Conservation (phyloP, 2,113 vertebrate species). For the Nannospalax galili region DNA sequence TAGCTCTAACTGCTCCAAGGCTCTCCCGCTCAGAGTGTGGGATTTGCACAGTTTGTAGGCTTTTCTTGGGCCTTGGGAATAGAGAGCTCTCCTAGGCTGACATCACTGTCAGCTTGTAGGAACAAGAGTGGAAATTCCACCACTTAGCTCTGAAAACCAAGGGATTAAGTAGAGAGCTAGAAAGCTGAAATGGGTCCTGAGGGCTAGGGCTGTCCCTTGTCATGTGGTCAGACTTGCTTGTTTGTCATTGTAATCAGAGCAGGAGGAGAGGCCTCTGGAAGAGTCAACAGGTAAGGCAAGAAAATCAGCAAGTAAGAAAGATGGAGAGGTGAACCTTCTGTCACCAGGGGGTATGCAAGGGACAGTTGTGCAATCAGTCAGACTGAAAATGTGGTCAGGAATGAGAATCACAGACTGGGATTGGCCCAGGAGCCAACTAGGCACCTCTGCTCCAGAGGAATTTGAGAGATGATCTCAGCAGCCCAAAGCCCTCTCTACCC, state of each 20-base stretch:
- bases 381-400: background rate
- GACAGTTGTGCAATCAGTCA: background rate
- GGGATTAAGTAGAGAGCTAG: background rate
- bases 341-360: background rate
- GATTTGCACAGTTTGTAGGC: background rate
- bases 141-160: background rate
- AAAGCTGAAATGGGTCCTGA: background rate
- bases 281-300: slow-evolving; percentile 34
- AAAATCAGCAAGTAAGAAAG: background rate
- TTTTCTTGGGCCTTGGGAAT: slow-evolving; percentile 7
- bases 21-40: background rate
- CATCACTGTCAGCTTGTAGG: background rate
- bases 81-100: background rate
- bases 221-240: background rate
- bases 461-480: background rate
- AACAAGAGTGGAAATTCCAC: slow-evolving; percentile 22
- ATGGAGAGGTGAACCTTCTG: background rate
- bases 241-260: background rate
- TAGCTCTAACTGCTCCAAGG: background rate
- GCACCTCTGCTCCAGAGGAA: background rate
- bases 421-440: background rate
- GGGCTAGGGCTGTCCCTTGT: background rate
- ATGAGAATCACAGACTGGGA: background rate
- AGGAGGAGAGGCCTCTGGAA: background rate
- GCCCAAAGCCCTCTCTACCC: background rate